Evolutionary conservation across 2,797 vertebrate species (phyloP).

Genomic region (Enteromius anoplus): DNA sequence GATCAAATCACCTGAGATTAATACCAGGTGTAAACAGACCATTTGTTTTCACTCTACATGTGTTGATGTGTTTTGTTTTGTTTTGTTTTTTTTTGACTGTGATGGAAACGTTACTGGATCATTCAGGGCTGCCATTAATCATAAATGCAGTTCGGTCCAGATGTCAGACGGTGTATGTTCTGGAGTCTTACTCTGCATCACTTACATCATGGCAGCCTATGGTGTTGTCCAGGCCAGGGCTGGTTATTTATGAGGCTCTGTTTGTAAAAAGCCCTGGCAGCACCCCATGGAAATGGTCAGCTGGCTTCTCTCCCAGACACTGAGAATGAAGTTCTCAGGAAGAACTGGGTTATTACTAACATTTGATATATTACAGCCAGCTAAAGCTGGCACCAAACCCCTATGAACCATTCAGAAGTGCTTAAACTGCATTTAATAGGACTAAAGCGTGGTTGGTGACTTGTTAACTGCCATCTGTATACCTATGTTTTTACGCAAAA

Average conservation of each 20-base stretch:
- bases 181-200: constrained; percentile 37
- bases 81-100: neutral
- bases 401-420: neutral
- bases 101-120: constrained; percentile 32
- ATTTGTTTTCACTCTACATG: neutral
- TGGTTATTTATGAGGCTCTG: constrained; percentile 57
- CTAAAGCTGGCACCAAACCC: constrained; percentile 20
- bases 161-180: neutral
- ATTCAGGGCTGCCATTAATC: constrained; percentile 8
- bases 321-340: constrained; percentile 57
- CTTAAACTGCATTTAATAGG: constrained; percentile 11
- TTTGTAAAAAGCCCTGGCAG: constrained; percentile 51
- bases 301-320: constrained; percentile 59
- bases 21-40: neutral
- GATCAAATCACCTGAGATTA: constrained; percentile 2
- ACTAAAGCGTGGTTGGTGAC: constrained; percentile 20
- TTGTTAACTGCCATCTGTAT: constrained; percentile 14
- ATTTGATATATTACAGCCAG: constrained; percentile 32
- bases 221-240: constrained; percentile 39
- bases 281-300: constrained; percentile 48
- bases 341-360: constrained; percentile 52
- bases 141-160: neutral
- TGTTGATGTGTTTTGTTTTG: neutral
- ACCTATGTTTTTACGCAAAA: neutral
- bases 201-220: constrained; percentile 29